Base-by-base conservation (phyloP, 2,888 invertebrate genomes). In the Poecilus cupreus region DNA sequence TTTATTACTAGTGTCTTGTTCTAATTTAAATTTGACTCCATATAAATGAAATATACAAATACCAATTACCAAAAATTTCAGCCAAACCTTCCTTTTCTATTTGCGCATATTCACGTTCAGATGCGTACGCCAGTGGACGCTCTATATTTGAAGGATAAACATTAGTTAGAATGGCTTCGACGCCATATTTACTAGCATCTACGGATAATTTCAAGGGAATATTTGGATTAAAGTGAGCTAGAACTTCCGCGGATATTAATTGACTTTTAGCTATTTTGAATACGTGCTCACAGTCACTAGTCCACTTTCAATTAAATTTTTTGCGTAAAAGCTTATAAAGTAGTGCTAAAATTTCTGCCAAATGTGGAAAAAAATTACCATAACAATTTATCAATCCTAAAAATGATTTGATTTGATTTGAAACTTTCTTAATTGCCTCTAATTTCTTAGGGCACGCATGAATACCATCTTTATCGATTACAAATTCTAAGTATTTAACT, bases 111-210 rank as follows among this genome's bases (percentile, higher is more conserved):
- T 83, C 81, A 84, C 70, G 83, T 87, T 84, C 82, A 84, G 87
- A 88, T 2, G 87, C 87, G 83, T 85, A 88, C 10, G 85, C 84
- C 32, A 89, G 85, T 2, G 88, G 88, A 64, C 13, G 18, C 85
- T 83, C 80, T 88, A 24, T n/a, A 4, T 20, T 88, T 26, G 82
- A 79, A 11, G 87, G 86, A 83, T 88, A 85, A 39, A 83, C 82
- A 80, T 88, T 87, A 4, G 85, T 84, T n/a, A 88, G 74, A 2
- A 87, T 87, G 2, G 88, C 85, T 0, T 84, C 84, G 10, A 85
- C 82, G 0, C 85, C 84, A 20, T 74, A 79, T 5, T 83, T 83
- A 13, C 83, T 82, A 3, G 85, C 86, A 81, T 86, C 85, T 0
- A 74, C 68, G 1, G 83, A 83, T 11, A 86, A 46, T 20, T 84